Conservation (phyloP, 2,888 invertebrate genomes). For the Gerris lacustris region DNA sequence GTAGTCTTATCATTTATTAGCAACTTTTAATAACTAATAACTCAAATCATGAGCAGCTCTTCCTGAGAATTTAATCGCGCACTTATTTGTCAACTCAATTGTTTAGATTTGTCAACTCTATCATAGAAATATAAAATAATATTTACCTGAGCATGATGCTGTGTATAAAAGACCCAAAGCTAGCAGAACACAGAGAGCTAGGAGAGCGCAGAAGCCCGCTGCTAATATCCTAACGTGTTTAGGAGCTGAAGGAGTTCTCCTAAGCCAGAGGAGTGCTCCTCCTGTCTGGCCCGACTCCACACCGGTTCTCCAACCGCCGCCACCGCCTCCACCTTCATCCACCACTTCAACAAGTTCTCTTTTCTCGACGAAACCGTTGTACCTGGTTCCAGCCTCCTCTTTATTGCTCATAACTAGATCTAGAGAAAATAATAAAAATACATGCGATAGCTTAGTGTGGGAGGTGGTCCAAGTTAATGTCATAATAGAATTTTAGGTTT, state of each 20-base stretch:
- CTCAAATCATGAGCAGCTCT: too few relatives aligned
- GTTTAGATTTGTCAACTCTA: too few relatives aligned
- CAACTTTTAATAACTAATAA: too few relatives aligned
- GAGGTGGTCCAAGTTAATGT: too few relatives aligned
- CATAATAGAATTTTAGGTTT: too few relatives aligned
- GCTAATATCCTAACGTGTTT: neutral
- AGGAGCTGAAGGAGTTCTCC: neutral
- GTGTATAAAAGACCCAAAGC: neutral
- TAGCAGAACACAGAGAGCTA: neutral
- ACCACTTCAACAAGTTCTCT: constrained; percentile 24
- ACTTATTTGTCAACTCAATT: too few relatives aligned
- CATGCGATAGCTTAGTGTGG: too few relatives aligned
- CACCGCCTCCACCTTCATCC: constrained; percentile 22
- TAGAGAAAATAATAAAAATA: too few relatives aligned
- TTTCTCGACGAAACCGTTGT: constrained; percentile 13
- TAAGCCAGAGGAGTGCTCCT: neutral
- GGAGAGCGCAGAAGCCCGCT: neutral
- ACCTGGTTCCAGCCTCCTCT: neutral
- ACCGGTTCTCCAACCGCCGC: constrained; percentile 11
- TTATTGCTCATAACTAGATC: neutral
- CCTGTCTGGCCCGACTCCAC: constrained; percentile 13
- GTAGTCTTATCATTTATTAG: too few relatives aligned
- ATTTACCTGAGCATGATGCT: neutral
- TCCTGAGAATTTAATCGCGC: too few relatives aligned
- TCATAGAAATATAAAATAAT: too few relatives aligned